phyloP scores from a whole-genome alignment of 2,797 vertebrate genomes.

The Chaetophractus vellerosus region DNA sequence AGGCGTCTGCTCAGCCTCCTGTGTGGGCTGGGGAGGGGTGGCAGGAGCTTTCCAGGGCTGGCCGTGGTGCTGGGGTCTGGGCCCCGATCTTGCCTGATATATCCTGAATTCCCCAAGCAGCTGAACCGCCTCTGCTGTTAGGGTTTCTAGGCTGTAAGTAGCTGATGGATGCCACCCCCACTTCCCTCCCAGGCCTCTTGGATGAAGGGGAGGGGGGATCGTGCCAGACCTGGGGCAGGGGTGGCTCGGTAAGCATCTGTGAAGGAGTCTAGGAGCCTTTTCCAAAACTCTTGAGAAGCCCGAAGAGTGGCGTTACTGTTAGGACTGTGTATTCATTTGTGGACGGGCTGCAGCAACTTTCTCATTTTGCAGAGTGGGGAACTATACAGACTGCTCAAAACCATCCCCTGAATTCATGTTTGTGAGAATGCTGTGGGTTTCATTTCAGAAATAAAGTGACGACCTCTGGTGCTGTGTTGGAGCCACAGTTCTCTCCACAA shows the following conservation, averaged over 20 bases:
- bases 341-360: neutral
- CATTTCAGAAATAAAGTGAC: conserved; percentile 80
- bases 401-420: conserved; percentile 60
- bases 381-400: conserved; percentile 58
- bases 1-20: neutral
- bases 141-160: no score
- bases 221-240: neutral
- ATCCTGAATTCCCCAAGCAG: neutral
- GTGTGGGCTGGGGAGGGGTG: rapidly evolving
- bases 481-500: neutral
- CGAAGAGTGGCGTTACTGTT: no score
- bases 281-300: neutral
- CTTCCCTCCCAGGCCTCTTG: neutral
- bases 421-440: conserved; percentile 72
- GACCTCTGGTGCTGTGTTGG: neutral
- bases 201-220: no score
- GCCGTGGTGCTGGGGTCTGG: rapidly evolving
- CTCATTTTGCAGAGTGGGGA: neutral
- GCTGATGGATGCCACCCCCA: no score
- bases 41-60: neutral
- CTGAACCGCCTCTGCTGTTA: rapidly evolving
- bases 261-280: no score
- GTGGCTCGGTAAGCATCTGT: neutral
- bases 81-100: no score
- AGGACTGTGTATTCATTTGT: no score